These are phyloP conservation scores for Propithecus deckenii DNA, from an alignment of 2,797 vertebrate genomes.

Conservation along the genomic window DNA sequence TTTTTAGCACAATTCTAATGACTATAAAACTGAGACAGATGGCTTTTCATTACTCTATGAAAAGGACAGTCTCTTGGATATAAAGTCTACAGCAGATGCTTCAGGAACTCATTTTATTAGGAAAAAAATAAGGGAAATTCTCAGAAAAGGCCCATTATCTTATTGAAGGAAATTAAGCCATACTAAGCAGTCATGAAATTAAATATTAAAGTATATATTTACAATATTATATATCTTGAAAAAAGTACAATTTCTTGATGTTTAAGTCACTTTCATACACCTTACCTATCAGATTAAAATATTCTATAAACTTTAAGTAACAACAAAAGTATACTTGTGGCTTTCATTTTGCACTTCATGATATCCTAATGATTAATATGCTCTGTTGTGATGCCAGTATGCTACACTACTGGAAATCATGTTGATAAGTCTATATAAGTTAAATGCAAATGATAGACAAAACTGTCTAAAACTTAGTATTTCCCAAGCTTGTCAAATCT, in stretches of 20 bases:
- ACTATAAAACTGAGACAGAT: constrained; percentile 36
- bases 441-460: not conserved
- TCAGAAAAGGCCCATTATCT: constrained; percentile 36
- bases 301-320: not conserved
- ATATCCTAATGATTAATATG: not conserved
- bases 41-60: not conserved
- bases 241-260: not conserved
- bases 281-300: not conserved
- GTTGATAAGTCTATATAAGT: not conserved
- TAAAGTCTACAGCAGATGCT: constrained; percentile 38
- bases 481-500: not conserved
- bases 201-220: not conserved
- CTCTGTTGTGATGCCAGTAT: not conserved
- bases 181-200: not conserved
- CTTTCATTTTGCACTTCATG: not conserved
- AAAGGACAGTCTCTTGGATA: constrained; percentile 41
- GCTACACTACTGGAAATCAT: not conserved
- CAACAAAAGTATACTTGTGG: not conserved
- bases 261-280: not conserved
- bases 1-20: not conserved
- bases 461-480: not conserved
- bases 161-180: constrained; percentile 34
- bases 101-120: not conserved
- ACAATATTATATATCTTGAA: not conserved
- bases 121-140: constrained; percentile 9